Evolutionary conservation across 2,888 invertebrate genomes (phyloP).

Genomic region (Chrysolina haemoptera): DNA sequence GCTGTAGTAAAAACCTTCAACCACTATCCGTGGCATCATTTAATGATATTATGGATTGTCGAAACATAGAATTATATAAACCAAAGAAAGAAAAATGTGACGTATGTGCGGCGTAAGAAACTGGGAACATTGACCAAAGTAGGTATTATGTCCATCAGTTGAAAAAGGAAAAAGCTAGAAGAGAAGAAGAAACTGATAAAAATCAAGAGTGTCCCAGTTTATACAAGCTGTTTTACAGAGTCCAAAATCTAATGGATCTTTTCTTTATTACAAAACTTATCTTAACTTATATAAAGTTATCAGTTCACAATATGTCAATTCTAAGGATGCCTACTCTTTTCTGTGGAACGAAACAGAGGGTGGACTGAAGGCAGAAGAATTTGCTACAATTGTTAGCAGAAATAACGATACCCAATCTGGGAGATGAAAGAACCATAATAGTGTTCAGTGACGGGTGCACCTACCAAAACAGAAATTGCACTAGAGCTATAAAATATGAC

Average conservation of each 20-base stretch:
- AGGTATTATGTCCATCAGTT: slow-evolving; percentile 30
- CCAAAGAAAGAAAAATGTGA: slow-evolving; percentile 47
- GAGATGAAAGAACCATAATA: slow-evolving; percentile 26
- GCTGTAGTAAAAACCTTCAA: slow-evolving; percentile 21
- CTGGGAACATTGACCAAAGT: slow-evolving; percentile 35
- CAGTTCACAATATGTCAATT: slow-evolving; percentile 22
- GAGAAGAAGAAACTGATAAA: slow-evolving; percentile 41
- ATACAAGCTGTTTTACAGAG: slow-evolving; percentile 26
- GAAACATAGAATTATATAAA: slow-evolving; percentile 40
- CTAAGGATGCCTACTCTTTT: slow-evolving; percentile 22
- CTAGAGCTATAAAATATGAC: slow-evolving; percentile 20
- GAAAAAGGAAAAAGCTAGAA: slow-evolving; percentile 38
- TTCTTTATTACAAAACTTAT: slow-evolving; percentile 27
- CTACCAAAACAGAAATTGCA: slow-evolving; percentile 34
- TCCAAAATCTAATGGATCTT: slow-evolving; percentile 28
- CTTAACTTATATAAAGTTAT: no score
- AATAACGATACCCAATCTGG: slow-evolving; percentile 12
- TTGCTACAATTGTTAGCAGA: slow-evolving; percentile 23
- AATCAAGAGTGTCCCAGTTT: slow-evolving; percentile 30
- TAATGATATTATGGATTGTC: slow-evolving; percentile 38
- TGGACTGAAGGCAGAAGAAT: slow-evolving; percentile 29
- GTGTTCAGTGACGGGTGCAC: slow-evolving; percentile 40
- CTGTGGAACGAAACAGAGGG: slow-evolving; percentile 34
- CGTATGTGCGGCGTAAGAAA: slow-evolving; percentile 38
- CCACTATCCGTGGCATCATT: slow-evolving; percentile 35